These are phyloP conservation scores for Anguilla pacifica DNA, from an alignment of 2,797 vertebrate species.

Conservation along the genomic window DNA sequence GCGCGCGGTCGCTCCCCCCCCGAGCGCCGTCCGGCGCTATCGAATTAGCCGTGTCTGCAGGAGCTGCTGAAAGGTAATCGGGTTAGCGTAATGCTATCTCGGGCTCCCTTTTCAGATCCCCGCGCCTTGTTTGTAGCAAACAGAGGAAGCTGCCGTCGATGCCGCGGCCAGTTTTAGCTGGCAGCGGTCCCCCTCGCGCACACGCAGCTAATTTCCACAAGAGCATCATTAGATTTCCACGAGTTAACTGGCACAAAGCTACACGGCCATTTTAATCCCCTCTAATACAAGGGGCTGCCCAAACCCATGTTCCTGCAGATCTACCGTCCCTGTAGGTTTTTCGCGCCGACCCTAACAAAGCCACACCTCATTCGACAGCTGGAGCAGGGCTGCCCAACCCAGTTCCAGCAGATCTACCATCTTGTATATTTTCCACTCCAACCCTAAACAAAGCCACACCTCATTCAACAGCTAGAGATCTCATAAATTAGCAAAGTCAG, in stretches of 20 bases:
- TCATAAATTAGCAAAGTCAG: too few species aligned
- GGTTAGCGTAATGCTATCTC: slow-evolving; percentile 68
- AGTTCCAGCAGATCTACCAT: neutral
- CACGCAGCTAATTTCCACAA: slow-evolving; percentile 47
- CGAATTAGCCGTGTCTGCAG: slow-evolving; percentile 64
- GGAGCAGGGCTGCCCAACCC: too few species aligned
- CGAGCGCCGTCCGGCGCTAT: slow-evolving; percentile 58
- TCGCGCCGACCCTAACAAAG: too few species aligned
- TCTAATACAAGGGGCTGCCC: neutral
- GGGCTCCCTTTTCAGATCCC: slow-evolving; percentile 58
- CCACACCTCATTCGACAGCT: too few species aligned
- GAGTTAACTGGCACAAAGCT: neutral
- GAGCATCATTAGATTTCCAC: slow-evolving; percentile 24
- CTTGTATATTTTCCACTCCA: too few species aligned
- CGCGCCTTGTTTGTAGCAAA: slow-evolving; percentile 60
- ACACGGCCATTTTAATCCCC: neutral
- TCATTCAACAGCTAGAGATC: too few species aligned
- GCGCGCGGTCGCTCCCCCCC: slow-evolving; percentile 45
- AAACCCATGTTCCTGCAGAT: neutral
- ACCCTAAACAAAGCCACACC: neutral
- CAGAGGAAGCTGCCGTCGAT: slow-evolving; percentile 57
- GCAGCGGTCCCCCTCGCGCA: neutral
- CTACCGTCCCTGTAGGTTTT: too few species aligned
- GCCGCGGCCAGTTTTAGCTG: slow-evolving; percentile 28
- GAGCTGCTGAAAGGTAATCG: slow-evolving; percentile 65